Evolutionary conservation across 2,113 vertebrate species (phyloP).

Genomic region (Podarcis raffonei): DNA sequence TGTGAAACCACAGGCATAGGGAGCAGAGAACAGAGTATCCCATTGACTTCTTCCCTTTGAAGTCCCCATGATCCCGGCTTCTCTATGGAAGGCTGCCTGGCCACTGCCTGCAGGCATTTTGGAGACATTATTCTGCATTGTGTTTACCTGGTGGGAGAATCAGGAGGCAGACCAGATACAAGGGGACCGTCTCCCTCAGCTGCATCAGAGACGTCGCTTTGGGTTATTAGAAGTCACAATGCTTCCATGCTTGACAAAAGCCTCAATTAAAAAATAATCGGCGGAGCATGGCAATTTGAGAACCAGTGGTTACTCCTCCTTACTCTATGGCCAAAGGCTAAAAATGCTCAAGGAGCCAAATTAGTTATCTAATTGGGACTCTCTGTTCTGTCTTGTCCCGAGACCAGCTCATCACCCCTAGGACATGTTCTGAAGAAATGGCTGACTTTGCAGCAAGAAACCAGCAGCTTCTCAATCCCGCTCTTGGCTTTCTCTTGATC

Average conservation of each 20-base stretch:
- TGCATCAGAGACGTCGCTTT: constrained; percentile 60
- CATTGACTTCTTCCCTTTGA: constrained; percentile 54
- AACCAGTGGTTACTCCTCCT: constrained; percentile 61
- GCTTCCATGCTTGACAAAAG: constrained; percentile 74
- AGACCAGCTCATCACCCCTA: constrained; percentile 24
- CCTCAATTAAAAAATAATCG: constrained; percentile 74
- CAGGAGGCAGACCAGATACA: constrained; percentile 31
- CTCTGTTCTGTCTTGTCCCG: constrained; percentile 34
- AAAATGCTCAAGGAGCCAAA: constrained; percentile 69
- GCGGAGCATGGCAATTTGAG: constrained; percentile 67
- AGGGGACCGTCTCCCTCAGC: constrained; percentile 42
- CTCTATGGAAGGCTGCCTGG: constrained; percentile 21
- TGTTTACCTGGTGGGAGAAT: constrained; percentile 35
- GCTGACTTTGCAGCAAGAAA: constrained; percentile 53
- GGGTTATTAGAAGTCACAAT: constrained; percentile 62
- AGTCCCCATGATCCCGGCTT: constrained; percentile 14
- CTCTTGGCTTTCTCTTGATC: constrained; percentile 23
- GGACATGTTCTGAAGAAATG: constrained; percentile 12
- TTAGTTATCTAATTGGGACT: constrained; percentile 75
- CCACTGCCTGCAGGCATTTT: constrained; percentile 28
- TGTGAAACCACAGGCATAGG: not conserved
- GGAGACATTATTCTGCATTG: constrained; percentile 23
- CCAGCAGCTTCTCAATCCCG: too few relatives aligned
- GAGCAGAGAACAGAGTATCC: constrained; percentile 21
- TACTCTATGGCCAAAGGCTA: constrained; percentile 74